Evolutionary conservation across 2,113 vertebrate species (phyloP).

Genomic region (Oncorhynchus keta): DNA sequence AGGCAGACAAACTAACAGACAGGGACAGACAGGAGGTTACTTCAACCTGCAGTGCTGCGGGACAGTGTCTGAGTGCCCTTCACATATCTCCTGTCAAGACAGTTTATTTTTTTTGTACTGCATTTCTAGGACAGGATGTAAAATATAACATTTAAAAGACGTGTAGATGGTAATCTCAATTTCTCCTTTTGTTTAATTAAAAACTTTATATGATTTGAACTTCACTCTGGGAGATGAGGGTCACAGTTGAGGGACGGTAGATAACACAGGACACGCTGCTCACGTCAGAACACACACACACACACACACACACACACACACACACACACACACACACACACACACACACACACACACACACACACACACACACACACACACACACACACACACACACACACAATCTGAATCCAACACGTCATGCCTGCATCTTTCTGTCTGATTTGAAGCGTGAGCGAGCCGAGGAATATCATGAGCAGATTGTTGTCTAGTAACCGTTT

Average conservation of each 20-base stretch:
- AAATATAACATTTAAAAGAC: too few relatives aligned
- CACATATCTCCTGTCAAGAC: too few relatives aligned
- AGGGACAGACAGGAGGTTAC: too few relatives aligned
- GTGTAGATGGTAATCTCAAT: neutral
- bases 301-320: neutral
- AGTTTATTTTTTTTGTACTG: too few relatives aligned
- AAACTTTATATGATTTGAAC: constrained; percentile 32
- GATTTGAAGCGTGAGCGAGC: neutral
- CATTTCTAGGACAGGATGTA: neutral
- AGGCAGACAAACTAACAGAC: too few relatives aligned
- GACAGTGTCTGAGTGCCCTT: too few relatives aligned
- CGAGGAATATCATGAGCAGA: constrained; percentile 17
- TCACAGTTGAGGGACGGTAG: constrained; percentile 44
- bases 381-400: constrained; percentile 6
- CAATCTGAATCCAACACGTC: neutral
- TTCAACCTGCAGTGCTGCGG: too few relatives aligned
- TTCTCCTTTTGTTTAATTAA: constrained; percentile 35
- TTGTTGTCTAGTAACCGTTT: constrained; percentile 62
- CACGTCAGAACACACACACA: constrained; percentile 26
- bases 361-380: neutral
- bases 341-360: too few relatives aligned
- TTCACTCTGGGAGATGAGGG: constrained; percentile 15
- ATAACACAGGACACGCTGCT: constrained; percentile 44
- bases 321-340: too few relatives aligned
- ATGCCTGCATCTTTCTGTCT: neutral